phyloP scores from a whole-genome alignment of 2,113 vertebrate species.

The Columba livia region DNA sequence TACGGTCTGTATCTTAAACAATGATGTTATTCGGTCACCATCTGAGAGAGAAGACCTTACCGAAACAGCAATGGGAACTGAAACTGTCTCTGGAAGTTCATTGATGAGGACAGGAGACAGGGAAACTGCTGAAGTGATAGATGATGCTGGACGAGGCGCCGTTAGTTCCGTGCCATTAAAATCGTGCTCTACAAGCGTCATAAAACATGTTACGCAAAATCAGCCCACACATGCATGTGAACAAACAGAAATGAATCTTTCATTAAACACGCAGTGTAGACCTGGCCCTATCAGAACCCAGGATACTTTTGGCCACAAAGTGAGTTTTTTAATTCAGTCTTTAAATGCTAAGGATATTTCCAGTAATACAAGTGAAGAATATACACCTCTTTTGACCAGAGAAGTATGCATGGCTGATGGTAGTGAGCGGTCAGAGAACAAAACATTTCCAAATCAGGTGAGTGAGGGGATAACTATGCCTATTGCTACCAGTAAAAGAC shows the following conservation, averaged over 20 bases:
- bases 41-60: background rate
- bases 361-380: conserved; percentile 27
- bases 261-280: conserved; percentile 45
- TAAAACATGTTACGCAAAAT: conserved; percentile 36
- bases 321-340: background rate
- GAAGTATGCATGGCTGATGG: background rate
- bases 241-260: conserved; percentile 16
- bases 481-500: background rate
- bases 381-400: background rate
- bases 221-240: background rate
- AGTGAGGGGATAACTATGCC: background rate
- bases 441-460: background rate
- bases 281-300: conserved; percentile 61
- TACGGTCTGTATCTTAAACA: background rate
- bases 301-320: conserved; percentile 53
- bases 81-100: conserved; percentile 8
- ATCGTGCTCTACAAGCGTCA: conserved; percentile 44
- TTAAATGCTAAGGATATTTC: conserved; percentile 17
- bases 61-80: background rate
- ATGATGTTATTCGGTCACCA: background rate
- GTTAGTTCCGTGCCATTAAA: conserved; percentile 26
- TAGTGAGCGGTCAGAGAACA: background rate
- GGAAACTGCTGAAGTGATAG: background rate
- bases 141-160: background rate
- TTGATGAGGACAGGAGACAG: background rate